A percentile compares a stretch with the other conserved stretches of the same genome.
phyloP scores from a whole-genome alignment of 2,888 invertebrate genomes.

The Allygus modestus region DNA sequence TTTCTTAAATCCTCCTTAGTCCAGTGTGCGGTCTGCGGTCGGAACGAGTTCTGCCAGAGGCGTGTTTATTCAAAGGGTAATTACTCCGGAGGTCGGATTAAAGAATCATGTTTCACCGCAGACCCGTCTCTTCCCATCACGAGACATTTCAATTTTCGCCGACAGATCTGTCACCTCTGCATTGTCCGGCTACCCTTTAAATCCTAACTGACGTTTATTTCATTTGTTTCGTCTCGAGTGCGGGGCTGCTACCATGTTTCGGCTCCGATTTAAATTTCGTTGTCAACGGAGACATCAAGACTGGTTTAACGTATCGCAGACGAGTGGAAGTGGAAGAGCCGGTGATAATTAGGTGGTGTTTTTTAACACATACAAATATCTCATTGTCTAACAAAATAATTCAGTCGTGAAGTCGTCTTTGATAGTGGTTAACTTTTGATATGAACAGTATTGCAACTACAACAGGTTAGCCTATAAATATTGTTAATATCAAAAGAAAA shows the following conservation, averaged over 20 bases:
- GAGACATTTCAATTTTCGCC: slow-evolving; percentile 53
- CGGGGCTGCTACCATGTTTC: slow-evolving; percentile 16
- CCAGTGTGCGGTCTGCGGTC: slow-evolving; percentile 53
- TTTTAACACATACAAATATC: too few relatives aligned
- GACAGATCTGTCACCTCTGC: slow-evolving; percentile 34
- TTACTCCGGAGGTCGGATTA: slow-evolving; percentile 41
- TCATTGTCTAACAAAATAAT: too few relatives aligned
- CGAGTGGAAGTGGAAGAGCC: background rate
- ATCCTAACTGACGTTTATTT: slow-evolving; percentile 56
- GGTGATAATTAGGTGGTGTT: background rate
- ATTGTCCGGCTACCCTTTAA: slow-evolving; percentile 33
- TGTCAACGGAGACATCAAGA: background rate
- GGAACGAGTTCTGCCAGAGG: slow-evolving; percentile 43
- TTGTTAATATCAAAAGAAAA: too few relatives aligned
- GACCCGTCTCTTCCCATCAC: slow-evolving; percentile 25
- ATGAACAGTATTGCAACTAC: too few relatives aligned
- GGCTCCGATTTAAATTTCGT: background rate
- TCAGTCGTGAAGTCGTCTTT: too few relatives aligned
- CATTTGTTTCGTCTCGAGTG: slow-evolving; percentile 44
- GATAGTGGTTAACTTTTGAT: too few relatives aligned
- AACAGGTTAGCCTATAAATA: too few relatives aligned
- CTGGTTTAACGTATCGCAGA: slow-evolving; percentile 20
- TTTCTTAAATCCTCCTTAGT: background rate
- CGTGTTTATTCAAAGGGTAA: slow-evolving; percentile 58
- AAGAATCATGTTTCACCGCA: slow-evolving; percentile 58